Evolutionary conservation across 2,888 invertebrate species (phyloP).

Genomic region (Clivina fossor): DNA sequence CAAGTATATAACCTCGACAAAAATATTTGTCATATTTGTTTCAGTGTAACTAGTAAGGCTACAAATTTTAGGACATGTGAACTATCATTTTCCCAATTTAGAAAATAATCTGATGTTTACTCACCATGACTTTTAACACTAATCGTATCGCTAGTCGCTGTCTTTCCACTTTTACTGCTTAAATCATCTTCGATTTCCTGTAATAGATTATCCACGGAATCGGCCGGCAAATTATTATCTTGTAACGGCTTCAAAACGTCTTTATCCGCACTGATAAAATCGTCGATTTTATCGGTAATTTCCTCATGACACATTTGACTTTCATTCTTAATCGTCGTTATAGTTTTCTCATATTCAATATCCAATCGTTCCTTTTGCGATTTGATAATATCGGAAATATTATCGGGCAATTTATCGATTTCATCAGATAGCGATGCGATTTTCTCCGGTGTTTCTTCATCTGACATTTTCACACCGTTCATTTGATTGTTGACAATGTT

Average conservation of each 20-base stretch:
- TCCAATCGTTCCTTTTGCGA: constrained; percentile 25
- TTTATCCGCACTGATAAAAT: constrained; percentile 6
- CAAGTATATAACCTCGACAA: too few relatives aligned
- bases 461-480: constrained; percentile 42
- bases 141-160: constrained; percentile 25
- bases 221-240: constrained; percentile 17
- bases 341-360: constrained; percentile 38
- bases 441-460: constrained; percentile 2
- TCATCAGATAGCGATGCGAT: constrained; percentile 11
- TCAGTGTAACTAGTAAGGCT: too few relatives aligned
- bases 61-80: constrained; percentile 1
- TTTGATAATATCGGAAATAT: constrained; percentile 29
- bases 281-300: constrained; percentile 28
- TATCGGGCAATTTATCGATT: constrained; percentile 9
- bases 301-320: constrained; percentile 36
- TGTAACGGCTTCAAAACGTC: constrained; percentile 10
- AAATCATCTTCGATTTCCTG: constrained; percentile 54
- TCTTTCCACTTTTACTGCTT: constrained; percentile 27
- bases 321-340: constrained; percentile 39
- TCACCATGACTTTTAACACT: constrained; percentile 30
- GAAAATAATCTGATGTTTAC: too few relatives aligned
- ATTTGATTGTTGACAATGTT: constrained; percentile 3
- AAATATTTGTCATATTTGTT: too few relatives aligned
- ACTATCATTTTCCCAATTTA: too few relatives aligned
- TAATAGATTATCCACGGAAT: constrained; percentile 27